phyloP scores from a whole-genome alignment of 2,113 vertebrate genomes.

The Noturus placidus region DNA sequence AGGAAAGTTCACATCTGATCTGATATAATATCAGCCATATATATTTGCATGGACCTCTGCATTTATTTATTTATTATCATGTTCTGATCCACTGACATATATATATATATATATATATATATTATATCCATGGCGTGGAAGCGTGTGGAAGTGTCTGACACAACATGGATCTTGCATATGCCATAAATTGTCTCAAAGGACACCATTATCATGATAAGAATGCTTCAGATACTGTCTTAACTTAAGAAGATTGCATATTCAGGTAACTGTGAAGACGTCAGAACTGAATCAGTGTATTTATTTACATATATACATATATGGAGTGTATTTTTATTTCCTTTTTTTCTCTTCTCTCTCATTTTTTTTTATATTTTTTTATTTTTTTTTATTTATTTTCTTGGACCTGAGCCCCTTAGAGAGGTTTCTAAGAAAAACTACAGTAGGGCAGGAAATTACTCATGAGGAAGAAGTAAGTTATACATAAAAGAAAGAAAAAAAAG shows the following conservation, averaged over 20 bases:
- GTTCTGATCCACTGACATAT: neutral
- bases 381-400: too few species aligned
- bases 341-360: neutral
- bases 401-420: too few species aligned
- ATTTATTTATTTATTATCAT: neutral
- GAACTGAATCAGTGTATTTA: neutral
- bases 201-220: neutral
- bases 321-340: neutral
- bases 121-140: neutral
- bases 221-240: neutral
- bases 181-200: neutral
- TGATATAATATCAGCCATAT: neutral
- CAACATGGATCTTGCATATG: constrained; percentile 54
- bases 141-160: constrained; percentile 59
- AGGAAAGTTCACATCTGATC: neutral
- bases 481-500: too few species aligned
- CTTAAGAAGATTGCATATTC: neutral
- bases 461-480: too few species aligned
- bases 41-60: neutral
- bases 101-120: neutral
- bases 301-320: too few species aligned
- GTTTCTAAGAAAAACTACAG: too few species aligned
- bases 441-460: too few species aligned
- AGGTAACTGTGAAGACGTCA: neutral
- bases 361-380: neutral